Evolutionary conservation across 1,140 invertebrate species (phyloP), one percentile per base, ranked within the genome.

Genomic region (Bombus ignitus): DNA sequence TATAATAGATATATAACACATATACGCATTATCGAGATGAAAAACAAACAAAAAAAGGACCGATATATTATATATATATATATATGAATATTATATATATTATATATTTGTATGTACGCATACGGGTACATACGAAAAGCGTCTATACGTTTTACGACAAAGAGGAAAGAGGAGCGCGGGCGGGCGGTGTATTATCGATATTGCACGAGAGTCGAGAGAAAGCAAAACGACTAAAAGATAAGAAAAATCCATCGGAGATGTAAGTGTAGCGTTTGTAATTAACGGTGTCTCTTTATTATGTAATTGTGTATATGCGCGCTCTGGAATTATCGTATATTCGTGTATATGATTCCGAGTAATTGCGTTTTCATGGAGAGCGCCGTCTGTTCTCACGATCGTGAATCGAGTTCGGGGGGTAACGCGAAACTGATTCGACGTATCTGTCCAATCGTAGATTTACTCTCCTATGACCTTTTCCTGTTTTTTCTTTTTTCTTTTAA

Each of bases 181-280:
- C 65, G 62, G n/a, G 78, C 65, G 76, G n/a, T 39, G 71, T 39
- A 42, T 86, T 57, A 32, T 32, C 59, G n/a, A 78, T 37, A 44
- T 47, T 77, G 15, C 78, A 39, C 71, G 47, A 78, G 47, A 81
- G 35, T 78, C 62, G 35, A 59, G 42, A 59, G 66, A 66, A 44
- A 77, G 77, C 39, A 71, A 39, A 47, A 44, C 78, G 35, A 39
- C 2, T 9, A 72, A 42, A 68, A 12, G 18, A 39, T n/a, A 68
- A 32, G n/a, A 74, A n/a, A 80, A 39, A 39, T 79, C 73, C 72
- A 77, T 62, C 68, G 74, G 65, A 73, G 57, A 90, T 86, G 74
- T 81, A 89, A 32, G 74, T 86, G 86, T 91, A 91, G 81, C 78
- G 81, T 91, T 91, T 90, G 78, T 91, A 91, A 91, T 88, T 85